phyloP scores from a whole-genome alignment of 2,888 invertebrate species.

The Chrysodeixis includens region DNA sequence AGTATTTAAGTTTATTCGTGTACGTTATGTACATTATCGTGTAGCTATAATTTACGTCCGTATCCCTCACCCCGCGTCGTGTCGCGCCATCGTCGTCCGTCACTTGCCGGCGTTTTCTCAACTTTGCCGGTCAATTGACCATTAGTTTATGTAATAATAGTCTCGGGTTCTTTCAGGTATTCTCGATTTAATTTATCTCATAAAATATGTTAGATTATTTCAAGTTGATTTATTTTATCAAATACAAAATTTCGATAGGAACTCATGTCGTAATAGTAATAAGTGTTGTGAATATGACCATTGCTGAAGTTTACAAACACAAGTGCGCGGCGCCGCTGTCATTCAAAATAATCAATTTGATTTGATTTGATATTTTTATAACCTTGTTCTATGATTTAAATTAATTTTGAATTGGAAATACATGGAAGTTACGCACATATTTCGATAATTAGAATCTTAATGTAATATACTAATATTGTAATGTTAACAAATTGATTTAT shows the following conservation, averaged over 20 bases:
- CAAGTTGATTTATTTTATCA: neutral
- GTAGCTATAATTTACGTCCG: neutral
- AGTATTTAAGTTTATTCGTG: too few relatives aligned
- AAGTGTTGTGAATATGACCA: slow-evolving; percentile 25
- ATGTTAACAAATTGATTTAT: too few relatives aligned
- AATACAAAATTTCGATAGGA: neutral
- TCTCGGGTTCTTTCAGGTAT: neutral
- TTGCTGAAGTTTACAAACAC: too few relatives aligned
- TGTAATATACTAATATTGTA: too few relatives aligned
- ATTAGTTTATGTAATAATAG: too few relatives aligned
- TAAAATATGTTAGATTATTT: neutral
- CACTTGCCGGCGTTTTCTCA: neutral
- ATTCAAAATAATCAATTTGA: neutral
- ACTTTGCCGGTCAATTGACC: slow-evolving; percentile 3
- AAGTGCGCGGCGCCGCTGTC: too few relatives aligned
- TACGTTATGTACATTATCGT: too few relatives aligned
- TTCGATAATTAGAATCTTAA: neutral
- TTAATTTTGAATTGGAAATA: neutral
- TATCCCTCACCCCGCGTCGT: neutral
- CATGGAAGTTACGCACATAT: neutral
- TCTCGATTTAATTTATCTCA: neutral
- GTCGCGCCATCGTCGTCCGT: neutral
- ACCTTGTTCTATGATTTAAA: neutral
- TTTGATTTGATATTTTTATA: neutral
- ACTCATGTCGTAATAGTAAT: neutral